Evolutionary conservation across 2,888 invertebrate genomes (phyloP).

Genomic region (Torymus tubicola): DNA sequence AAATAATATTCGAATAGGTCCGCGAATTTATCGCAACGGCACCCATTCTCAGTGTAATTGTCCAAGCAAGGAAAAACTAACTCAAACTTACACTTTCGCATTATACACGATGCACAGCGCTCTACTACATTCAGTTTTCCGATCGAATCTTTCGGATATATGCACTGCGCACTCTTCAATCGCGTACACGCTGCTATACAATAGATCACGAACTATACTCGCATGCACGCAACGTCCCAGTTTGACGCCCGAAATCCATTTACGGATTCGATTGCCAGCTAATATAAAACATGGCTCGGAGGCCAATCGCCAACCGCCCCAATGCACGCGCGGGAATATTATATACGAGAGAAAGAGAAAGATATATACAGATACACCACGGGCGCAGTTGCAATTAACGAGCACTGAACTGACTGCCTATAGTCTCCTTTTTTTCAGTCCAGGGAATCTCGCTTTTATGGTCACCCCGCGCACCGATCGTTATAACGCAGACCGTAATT

Average conservation of each 20-base stretch:
- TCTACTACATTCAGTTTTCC: constrained; percentile 13
- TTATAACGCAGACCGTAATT: constrained; percentile 11
- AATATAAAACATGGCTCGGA: constrained; percentile 11
- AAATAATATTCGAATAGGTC: not conserved
- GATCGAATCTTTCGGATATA: not conserved
- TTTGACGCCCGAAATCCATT: constrained; percentile 43
- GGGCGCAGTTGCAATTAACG: constrained; percentile 23
- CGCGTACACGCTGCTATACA: not conserved
- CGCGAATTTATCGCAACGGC: not conserved
- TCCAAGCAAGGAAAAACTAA: not conserved
- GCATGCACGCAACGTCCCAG: constrained; percentile 31
- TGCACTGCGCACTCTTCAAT: constrained; percentile 19
- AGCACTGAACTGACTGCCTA: constrained; percentile 46
- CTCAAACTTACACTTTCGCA: too few species aligned
- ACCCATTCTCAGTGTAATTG: constrained; percentile 51
- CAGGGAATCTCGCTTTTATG: constrained; percentile 25
- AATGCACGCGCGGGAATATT: too few species aligned
- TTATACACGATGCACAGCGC: not conserved
- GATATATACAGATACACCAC: not conserved
- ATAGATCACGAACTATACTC: constrained; percentile 2
- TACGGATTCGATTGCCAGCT: constrained; percentile 37
- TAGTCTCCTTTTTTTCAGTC: constrained; percentile 28
- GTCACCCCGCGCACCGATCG: constrained; percentile 8
- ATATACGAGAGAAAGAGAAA: constrained; percentile 6
- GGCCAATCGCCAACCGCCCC: constrained; percentile 17